These are phyloP conservation scores for Caenorhabditis becei DNA, from an alignment of 2,888 invertebrate species.

Conservation along the genomic window DNA sequence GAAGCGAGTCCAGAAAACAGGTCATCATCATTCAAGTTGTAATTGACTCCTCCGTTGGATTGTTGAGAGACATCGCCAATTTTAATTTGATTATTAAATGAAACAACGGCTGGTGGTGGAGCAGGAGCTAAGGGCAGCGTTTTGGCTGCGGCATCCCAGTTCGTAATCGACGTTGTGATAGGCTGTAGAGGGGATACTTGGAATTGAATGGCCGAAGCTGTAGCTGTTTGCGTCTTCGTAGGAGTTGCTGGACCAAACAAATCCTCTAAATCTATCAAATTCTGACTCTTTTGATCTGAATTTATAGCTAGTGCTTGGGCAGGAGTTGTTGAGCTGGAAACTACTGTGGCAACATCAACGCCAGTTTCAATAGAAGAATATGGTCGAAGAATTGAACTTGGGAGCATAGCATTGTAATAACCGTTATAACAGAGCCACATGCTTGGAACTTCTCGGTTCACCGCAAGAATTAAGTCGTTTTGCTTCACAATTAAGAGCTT, in stretches of 20 bases:
- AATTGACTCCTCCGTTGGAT: slow-evolving; percentile 21
- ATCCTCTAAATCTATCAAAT: slow-evolving; percentile 66
- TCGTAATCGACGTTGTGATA: neutral
- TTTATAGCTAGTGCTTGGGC: slow-evolving; percentile 22
- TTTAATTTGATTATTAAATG: neutral
- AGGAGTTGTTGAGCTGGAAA: neutral
- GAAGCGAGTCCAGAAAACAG: slow-evolving; percentile 49
- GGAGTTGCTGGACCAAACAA: slow-evolving; percentile 43
- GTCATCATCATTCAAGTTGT: slow-evolving; percentile 40
- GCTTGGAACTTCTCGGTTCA: slow-evolving; percentile 61
- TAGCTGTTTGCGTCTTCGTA: neutral
- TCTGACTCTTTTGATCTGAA: slow-evolving; percentile 59
- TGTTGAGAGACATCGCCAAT: neutral
- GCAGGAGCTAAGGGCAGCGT: slow-evolving; percentile 35
- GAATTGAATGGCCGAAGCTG: neutral
- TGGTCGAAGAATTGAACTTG: slow-evolving; percentile 57
- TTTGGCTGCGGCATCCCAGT: slow-evolving; percentile 32
- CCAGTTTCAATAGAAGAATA: slow-evolving; percentile 50
- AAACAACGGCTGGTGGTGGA: neutral
- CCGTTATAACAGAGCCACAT: slow-evolving; percentile 70
- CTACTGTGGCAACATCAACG: slow-evolving; percentile 23
- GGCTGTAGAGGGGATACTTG: slow-evolving; percentile 23
- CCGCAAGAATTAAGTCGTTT: slow-evolving; percentile 64
- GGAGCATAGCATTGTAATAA: slow-evolving; percentile 68
- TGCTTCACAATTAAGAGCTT: slow-evolving; percentile 63